Conservation (phyloP, 2,113 vertebrate species). For the Podilymbus podiceps region DNA sequence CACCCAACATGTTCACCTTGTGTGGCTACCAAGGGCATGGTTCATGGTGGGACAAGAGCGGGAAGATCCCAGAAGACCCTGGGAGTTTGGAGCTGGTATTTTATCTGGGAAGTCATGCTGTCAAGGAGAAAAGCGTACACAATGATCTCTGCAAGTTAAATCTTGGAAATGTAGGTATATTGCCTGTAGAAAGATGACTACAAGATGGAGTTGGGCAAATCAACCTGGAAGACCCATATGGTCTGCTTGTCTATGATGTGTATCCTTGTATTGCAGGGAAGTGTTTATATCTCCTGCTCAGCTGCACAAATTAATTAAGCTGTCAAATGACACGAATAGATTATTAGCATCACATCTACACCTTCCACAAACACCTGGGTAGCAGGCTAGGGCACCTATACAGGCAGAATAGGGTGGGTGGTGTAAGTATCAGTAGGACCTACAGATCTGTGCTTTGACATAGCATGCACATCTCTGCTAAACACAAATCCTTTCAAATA, state of each 20-base stretch:
- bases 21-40: background rate
- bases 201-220: background rate
- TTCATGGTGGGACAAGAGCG: background rate
- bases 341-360: background rate
- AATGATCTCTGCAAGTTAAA: background rate
- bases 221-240: background rate
- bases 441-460: background rate
- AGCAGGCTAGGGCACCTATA: background rate
- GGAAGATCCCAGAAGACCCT: background rate
- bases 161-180: background rate
- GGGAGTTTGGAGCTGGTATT: background rate
- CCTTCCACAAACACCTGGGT: background rate
- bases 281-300: background rate
- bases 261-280: background rate
- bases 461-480: background rate
- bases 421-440: background rate
- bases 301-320: background rate
- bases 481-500: background rate
- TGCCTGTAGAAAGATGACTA: background rate
- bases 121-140: background rate
- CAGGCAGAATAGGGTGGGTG: background rate
- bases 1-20: background rate
- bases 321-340: background rate
- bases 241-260: background rate
- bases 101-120: background rate